Evolutionary conservation across 1,140 invertebrate genomes (phyloP), one percentile per base, ranked within the genome.

Genomic region (Apocrypta bakeri): DNA sequence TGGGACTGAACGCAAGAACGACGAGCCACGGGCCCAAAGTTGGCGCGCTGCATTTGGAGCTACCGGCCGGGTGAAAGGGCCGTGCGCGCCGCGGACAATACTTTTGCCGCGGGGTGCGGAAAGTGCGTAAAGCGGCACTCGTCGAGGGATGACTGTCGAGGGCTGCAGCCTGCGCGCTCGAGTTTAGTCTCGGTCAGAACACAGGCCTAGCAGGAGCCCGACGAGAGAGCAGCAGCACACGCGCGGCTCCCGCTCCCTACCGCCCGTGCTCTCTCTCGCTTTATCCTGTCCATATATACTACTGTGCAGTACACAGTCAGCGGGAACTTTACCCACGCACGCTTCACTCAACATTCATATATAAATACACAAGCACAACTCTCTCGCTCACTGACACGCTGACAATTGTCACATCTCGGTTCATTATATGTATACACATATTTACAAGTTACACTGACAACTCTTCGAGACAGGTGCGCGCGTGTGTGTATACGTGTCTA

Each of bases 111-210:
- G 73, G 85, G 87, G 86, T 85, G 69, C 69, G 84, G 85, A 86
- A 90, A 90, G 88, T 91, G 90, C 89, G 90, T 90, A 87, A 74
- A 56, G 33, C 66, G 86, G 48, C 48, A 56, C 48, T 56, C 88
- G 84, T 87, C 89, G 90, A 91, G 90, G 90, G 90, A 91, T 91
- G 90, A 90, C 89, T 89, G 87, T 80, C 88, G 91, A 91, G 90
- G 88, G 90, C 89, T 91, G 89, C 88, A 89, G 89, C 87, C 89
- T 87, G 86, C 86, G 87, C 87, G 88, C 87, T 90, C 88, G 88
- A 90, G 90, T 90, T 88, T 91, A 92, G 91, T 92, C 91, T 92
- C 88, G 91, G 91, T 89, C 91, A 90, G 91, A 91, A 89, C 89
- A 90, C 91, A 92, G 91, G 90, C 91, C 90, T 89, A 91, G 90